phyloP scores from a whole-genome alignment of 2,797 vertebrate genomes.

The Coilia nasus region DNA sequence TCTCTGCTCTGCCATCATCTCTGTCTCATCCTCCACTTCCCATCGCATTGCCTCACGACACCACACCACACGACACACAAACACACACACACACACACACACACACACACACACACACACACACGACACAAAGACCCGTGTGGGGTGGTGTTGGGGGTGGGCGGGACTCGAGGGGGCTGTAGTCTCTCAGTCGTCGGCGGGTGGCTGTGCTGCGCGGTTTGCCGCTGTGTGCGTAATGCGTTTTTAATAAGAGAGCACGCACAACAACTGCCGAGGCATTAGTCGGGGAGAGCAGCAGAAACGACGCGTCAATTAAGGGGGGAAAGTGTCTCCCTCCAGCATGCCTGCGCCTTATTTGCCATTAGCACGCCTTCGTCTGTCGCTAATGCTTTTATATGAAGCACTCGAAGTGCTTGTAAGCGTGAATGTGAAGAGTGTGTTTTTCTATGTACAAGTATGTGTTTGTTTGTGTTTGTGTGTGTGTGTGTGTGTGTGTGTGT shows the following conservation, averaged over 20 bases:
- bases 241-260: slow-evolving; percentile 12
- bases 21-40: not conserved
- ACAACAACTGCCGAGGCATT: not conserved
- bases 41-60: too few species aligned
- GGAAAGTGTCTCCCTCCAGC: not conserved
- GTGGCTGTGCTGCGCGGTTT: not conserved
- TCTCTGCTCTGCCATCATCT: not conserved
- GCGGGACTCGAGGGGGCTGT: not conserved
- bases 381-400: not conserved
- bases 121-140: too few species aligned
- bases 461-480: not conserved
- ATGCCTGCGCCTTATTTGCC: not conserved
- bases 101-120: too few species aligned
- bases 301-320: not conserved
- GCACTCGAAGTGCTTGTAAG: not conserved
- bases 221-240: not conserved
- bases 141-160: not conserved
- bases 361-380: not conserved
- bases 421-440: not conserved
- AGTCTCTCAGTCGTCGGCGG: too few species aligned
- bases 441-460: not conserved
- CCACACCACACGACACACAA: too few species aligned
- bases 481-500: not conserved
- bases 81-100: too few species aligned
- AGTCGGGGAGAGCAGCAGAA: not conserved